These are phyloP conservation scores for Neotragus pygmaeus DNA, from an alignment of 2,113 vertebrate species.

Conservation along the genomic window DNA sequence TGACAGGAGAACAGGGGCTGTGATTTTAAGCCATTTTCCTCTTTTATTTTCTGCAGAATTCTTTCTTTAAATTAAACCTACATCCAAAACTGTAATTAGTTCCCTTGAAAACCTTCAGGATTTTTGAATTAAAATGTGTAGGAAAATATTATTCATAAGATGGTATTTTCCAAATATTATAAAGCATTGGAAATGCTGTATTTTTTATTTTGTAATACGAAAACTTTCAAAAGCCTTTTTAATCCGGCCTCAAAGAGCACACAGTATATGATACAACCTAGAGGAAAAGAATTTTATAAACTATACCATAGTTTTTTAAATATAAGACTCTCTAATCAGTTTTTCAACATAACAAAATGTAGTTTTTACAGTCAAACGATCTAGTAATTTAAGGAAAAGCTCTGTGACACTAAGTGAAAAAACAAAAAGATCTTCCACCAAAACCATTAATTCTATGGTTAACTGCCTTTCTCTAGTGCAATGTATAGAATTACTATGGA, in stretches of 20 bases:
- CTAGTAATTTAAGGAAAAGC: not conserved
- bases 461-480: constrained; percentile 38
- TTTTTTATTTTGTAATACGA: not conserved
- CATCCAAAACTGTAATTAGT: constrained; percentile 13
- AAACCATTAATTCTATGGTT: constrained; percentile 53
- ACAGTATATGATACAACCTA: not conserved
- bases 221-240: constrained; percentile 7
- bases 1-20: not conserved
- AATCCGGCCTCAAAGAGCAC: not conserved
- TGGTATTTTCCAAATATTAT: constrained; percentile 31
- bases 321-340: not conserved
- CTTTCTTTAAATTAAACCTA: not conserved
- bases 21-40: constrained; percentile 7
- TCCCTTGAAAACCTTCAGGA: constrained; percentile 1
- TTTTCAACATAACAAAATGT: not conserved
- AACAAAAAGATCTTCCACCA: not conserved
- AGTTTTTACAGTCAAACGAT: not conserved
- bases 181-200: not conserved
- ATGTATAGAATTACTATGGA: not conserved
- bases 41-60: not conserved
- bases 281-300: constrained; percentile 33
- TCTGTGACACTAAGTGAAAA: constrained; percentile 19
- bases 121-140: not conserved
- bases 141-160: not conserved
- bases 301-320: not conserved